Conservation (phyloP, 1,140 invertebrate genomes). For the Drosophila eugracilis region DNA sequence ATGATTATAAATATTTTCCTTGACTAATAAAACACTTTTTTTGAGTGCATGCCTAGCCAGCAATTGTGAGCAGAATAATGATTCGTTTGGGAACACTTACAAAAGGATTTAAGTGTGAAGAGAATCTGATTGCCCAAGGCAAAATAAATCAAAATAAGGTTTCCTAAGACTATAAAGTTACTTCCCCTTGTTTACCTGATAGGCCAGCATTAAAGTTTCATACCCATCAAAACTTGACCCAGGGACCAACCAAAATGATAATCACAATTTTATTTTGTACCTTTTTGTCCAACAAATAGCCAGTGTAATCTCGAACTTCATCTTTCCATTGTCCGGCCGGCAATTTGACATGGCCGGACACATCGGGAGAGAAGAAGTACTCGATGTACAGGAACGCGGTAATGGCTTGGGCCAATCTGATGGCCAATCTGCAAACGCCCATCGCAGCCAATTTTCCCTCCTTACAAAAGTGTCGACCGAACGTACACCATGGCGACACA, state of each 20-base stretch:
- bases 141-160: constrained; percentile 9
- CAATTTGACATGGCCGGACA: constrained; percentile 38
- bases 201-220: constrained; percentile 19
- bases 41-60: constrained; percentile 38
- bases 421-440: constrained; percentile 62
- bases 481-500: constrained; percentile 54
- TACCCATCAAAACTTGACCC: constrained; percentile 2
- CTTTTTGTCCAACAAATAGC: constrained; percentile 39
- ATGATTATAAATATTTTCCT: too few relatives aligned
- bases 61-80: constrained; percentile 64
- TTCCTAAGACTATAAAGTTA: not conserved
- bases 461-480: constrained; percentile 30
- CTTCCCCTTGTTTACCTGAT: constrained; percentile 12
- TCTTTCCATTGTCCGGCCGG: constrained; percentile 35
- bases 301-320: constrained; percentile 29
- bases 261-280: constrained; percentile 22
- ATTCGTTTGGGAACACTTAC: constrained; percentile 41
- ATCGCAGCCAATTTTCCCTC: constrained; percentile 57
- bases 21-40: not conserved
- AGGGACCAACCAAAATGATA: constrained; percentile 25
- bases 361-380: constrained; percentile 12
- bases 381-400: constrained; percentile 51
- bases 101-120: constrained; percentile 30
- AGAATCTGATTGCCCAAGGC: constrained; percentile 11
- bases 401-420: constrained; percentile 75